Percentiles rank a stretch among this genome's conserved stretches.
Evolutionary conservation across 2,113 vertebrate genomes (phyloP).

Genomic region (Gasterosteus aculeatus): DNA sequence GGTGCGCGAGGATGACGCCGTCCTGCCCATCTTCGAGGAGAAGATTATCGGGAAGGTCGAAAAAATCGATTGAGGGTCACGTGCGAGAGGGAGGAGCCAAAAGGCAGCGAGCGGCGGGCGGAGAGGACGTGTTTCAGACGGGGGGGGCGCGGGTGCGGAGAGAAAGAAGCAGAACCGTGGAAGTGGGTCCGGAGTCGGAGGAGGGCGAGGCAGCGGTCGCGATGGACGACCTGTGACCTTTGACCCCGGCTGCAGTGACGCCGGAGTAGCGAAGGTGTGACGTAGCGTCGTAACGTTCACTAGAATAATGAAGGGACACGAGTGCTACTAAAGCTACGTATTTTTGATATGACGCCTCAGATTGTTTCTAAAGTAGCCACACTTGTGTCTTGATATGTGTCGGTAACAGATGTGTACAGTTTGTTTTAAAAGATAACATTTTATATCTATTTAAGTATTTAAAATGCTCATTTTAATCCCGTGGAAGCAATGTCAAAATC

Average conservation of each 20-base stretch:
- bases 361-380: slow-evolving; percentile 86
- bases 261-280: slow-evolving; percentile 71
- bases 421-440: slow-evolving; percentile 75
- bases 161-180: slow-evolving; percentile 27
- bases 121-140: slow-evolving; percentile 69
- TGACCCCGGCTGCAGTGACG: slow-evolving; percentile 1
- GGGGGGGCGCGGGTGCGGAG: slow-evolving; percentile 50
- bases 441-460: slow-evolving; percentile 86
- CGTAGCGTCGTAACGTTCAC: slow-evolving; percentile 88
- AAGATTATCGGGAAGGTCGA: slow-evolving; percentile 97
- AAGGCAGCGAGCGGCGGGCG: background rate
- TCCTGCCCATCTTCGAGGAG: slow-evolving; percentile 92
- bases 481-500: slow-evolving; percentile 50
- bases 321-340: slow-evolving; percentile 89
- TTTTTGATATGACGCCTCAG: slow-evolving; percentile 90
- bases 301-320: slow-evolving; percentile 82
- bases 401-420: slow-evolving; percentile 83
- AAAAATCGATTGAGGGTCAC: slow-evolving; percentile 86
- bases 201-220: slow-evolving; percentile 1
- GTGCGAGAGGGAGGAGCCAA: background rate
- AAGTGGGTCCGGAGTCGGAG: slow-evolving; percentile 69
- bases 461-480: slow-evolving; percentile 67
- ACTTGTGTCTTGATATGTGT: slow-evolving; percentile 80
- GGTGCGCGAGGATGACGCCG: slow-evolving; percentile 88
- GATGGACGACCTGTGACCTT: background rate